Base-by-base conservation (phyloP, 2,113 vertebrate species). In the Indicator maculatus region DNA sequence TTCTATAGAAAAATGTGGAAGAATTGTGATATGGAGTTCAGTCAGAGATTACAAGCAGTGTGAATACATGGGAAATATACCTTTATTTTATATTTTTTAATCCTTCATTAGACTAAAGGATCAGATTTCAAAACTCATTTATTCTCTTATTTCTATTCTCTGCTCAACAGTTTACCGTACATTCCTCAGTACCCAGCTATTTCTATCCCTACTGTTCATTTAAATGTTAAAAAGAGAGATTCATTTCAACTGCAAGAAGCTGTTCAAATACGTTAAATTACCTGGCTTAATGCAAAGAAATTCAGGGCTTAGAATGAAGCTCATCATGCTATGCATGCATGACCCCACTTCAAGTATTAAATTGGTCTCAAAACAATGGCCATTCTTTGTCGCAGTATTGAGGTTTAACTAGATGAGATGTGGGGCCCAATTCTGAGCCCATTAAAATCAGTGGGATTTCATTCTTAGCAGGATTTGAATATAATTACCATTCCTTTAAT, bases 381-480 rank as follows among this genome's bases (percentile, higher is more conserved):
- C 70, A 58, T 92, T 94, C 86, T 96, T 86, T 82, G 78, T 93
- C 89, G 67, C 33, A 95, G 38, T 86, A 70, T n/a, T 33, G 88
- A 93, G 36, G 55, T 58, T 93, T 92, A 95, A 81, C 83, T 80
- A 67, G 88, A 82, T 31, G 67, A 92, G 41, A 39, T 83, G 44
- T 71, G 17, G 72, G 33, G 56, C 52, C 83, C 56, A 77, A 50
- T 74, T 92, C 52, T 72, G 58, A 96, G 95, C 87, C 61, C n/a
- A 91, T 88, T 95, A 93, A 91, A 95, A 80, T 83, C 79, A 88
- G 58, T 81, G 27, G 71, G 58, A 83, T 93, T 96, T 96, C 81
- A 78, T 94, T 75, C 84, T 88, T 95, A 89, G 78, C 65, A 91
- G 93, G 55, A 94, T 97, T 97, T 95, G 66, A 95, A 95, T 93